phyloP scores from a whole-genome alignment of 1,140 invertebrate genomes.

The Drosophila tristis region DNA sequence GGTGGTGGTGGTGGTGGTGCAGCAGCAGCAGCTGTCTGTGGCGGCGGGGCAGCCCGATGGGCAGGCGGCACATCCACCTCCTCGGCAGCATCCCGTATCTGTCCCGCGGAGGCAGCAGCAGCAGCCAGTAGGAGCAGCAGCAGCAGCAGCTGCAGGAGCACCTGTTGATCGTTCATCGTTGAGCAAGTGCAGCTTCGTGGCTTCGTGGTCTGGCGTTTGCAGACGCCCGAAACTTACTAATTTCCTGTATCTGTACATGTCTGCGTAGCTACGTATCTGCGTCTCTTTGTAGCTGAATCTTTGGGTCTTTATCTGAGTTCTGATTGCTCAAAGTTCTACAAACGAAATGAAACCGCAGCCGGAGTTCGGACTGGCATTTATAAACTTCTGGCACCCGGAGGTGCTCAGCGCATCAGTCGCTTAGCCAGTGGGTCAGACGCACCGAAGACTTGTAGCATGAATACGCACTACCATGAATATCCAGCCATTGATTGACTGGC shows the following conservation, averaged over 20 bases:
- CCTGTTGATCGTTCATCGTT: conserved; percentile 39
- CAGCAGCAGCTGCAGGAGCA: neutral
- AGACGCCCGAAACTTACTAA: conserved; percentile 56
- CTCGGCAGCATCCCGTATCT: conserved; percentile 59
- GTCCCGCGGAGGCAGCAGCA: conserved; percentile 24
- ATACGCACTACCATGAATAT: conserved; percentile 2
- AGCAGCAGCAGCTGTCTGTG: conserved; percentile 20
- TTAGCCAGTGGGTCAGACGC: conserved; percentile 13
- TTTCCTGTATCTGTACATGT: conserved; percentile 68
- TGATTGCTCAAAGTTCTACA: conserved; percentile 40
- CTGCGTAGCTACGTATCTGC: too few species aligned
- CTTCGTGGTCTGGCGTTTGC: conserved; percentile 26
- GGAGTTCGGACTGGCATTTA: conserved; percentile 47
- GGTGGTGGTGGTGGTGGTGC: conserved; percentile 18
- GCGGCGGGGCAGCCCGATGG: conserved; percentile 48
- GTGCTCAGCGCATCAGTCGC: conserved; percentile 17
- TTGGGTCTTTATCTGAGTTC: conserved; percentile 17
- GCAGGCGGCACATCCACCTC: conserved; percentile 59
- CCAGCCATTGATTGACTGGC: neutral
- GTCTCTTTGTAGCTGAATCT: neutral
- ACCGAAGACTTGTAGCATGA: conserved; percentile 4
- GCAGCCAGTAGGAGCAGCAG: conserved; percentile 8
- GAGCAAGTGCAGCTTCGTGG: conserved; percentile 29
- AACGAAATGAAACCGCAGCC: neutral
- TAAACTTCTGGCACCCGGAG: conserved; percentile 44